Conservation (phyloP, 2,797 vertebrate genomes). For the Diplodus puntazzo region DNA sequence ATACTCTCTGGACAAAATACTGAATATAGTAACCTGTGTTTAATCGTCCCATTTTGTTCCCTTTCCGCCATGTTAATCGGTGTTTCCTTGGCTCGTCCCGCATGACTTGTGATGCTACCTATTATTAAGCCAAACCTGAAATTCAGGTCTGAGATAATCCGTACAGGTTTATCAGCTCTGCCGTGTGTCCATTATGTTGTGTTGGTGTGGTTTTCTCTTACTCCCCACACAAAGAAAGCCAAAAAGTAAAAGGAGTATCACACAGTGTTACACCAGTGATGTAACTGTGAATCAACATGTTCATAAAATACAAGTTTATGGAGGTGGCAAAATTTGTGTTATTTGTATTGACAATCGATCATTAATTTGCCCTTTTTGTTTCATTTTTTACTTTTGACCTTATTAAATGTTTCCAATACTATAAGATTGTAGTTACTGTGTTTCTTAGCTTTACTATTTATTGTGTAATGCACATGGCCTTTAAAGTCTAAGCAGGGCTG, state of each 20-base stretch:
- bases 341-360: background rate
- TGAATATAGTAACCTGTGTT: conserved; percentile 32
- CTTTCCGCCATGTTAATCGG: conserved; percentile 58
- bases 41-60: conserved; percentile 55
- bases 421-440: background rate
- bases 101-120: conserved; percentile 74
- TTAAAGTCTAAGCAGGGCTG: too few relatives aligned
- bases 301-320: background rate
- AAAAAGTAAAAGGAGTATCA: conserved; percentile 27
- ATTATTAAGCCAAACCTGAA: conserved; percentile 80
- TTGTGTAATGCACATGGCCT: background rate
- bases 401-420: background rate
- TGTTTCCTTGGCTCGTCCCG: conserved; percentile 57
- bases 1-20: conserved; percentile 29
- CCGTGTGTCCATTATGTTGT: conserved; percentile 57
- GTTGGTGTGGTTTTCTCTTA: conserved; percentile 58
- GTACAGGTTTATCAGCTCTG: conserved; percentile 54
- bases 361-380: background rate
- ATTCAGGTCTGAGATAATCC: conserved; percentile 78
- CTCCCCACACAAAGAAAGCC: conserved; percentile 55
- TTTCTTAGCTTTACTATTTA: background rate
- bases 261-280: background rate
- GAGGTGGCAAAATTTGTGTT: background rate
- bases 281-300: background rate
- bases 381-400: conserved; percentile 5